These are phyloP conservation scores for Tipula vernalis DNA, from an alignment of 2,888 invertebrate genomes.

Conservation along the genomic window DNA sequence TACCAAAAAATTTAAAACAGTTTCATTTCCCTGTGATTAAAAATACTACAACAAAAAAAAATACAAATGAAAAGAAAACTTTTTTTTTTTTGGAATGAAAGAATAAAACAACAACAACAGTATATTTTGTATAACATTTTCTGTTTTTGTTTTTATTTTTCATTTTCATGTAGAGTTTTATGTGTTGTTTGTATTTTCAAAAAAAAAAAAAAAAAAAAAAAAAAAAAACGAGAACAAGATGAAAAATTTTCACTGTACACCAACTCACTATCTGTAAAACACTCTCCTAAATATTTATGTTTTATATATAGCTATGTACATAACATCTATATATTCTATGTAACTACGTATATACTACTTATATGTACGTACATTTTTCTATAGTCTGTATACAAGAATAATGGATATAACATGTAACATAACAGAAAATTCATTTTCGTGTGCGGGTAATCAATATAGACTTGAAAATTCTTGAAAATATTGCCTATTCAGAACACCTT, in stretches of 20 bases:
- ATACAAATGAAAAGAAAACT: not conserved
- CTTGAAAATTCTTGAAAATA: not conserved
- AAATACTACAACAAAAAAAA: not conserved
- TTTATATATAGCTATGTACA: not conserved
- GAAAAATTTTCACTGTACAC: not conserved
- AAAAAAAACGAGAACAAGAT: not conserved
- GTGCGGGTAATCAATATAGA: not conserved
- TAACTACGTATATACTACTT: not conserved
- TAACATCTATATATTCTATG: not conserved
- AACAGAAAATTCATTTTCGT: not conserved
- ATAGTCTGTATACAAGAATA: not conserved
- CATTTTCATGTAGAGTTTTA: not conserved
- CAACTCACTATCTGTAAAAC: not conserved
- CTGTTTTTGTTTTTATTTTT: not conserved
- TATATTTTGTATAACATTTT: not conserved
- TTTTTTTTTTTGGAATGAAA: not conserved
- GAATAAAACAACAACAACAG: not conserved
- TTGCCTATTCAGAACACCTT: not conserved
- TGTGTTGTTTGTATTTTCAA: not conserved
- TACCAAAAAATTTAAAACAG: not conserved
- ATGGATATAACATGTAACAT: not conserved
- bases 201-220: not conserved
- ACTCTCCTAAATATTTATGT: not conserved
- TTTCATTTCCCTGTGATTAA: not conserved
- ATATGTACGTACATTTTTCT: not conserved